Evolutionary conservation across 2,113 vertebrate species (phyloP).

Genomic region (Psittacus erithacus): DNA sequence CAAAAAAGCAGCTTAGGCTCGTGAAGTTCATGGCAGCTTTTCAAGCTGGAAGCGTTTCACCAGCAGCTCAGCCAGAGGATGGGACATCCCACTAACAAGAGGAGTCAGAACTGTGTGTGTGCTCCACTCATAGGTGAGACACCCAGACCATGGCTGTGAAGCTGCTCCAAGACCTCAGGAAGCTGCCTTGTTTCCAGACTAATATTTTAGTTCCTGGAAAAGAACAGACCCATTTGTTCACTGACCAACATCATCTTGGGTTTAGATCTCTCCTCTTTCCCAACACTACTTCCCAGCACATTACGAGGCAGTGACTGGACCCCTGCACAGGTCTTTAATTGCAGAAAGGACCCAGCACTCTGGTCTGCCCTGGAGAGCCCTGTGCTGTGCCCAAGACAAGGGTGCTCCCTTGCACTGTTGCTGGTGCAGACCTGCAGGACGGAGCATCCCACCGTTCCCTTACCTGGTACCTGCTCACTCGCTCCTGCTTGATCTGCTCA

Average conservation of each 20-base stretch:
- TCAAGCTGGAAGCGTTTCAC: not conserved
- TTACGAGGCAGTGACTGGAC: not conserved
- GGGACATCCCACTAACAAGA: not conserved
- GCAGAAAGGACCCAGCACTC: not conserved
- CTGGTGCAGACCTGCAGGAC: accelerated
- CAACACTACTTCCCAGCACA: not conserved
- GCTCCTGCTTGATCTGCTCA: constrained; percentile 93
- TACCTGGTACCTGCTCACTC: constrained; percentile 93
- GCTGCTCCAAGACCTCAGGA: not conserved
- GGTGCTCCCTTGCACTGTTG: accelerated
- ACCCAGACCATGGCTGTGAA: not conserved
- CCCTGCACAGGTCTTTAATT: accelerated
- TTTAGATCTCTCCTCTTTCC: not conserved
- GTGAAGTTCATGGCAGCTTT: not conserved
- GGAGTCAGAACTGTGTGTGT: accelerated
- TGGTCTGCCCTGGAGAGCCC: not conserved
- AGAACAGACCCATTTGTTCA: not conserved
- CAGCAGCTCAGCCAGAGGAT: not conserved
- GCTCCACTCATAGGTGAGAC: accelerated
- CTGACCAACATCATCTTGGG: not conserved
- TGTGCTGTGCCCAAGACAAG: accelerated
- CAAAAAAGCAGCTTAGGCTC: not conserved
- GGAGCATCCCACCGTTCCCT: not conserved
- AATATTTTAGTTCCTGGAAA: not conserved
- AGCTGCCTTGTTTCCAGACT: not conserved